Conservation (phyloP, 2,113 vertebrate species). For the Salminus brasiliensis region DNA sequence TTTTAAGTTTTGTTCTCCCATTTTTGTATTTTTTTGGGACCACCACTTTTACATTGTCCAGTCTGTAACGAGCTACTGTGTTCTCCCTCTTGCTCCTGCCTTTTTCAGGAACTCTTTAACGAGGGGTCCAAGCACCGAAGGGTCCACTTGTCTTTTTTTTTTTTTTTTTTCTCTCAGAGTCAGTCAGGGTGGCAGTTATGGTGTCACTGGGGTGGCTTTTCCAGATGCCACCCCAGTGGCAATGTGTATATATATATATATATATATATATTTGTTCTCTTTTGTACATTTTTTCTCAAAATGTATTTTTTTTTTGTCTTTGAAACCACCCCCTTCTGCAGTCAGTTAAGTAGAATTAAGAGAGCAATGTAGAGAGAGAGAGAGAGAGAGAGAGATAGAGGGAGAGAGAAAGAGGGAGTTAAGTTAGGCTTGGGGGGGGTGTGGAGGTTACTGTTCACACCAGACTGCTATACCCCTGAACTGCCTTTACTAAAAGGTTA, state of each 20-base stretch:
- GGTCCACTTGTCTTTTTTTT: slow-evolving; percentile 60
- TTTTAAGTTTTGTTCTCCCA: slow-evolving; percentile 45
- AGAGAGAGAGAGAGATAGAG: neutral
- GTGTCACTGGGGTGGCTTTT: slow-evolving; percentile 24
- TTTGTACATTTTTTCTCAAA: slow-evolving; percentile 69
- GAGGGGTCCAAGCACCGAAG: slow-evolving; percentile 45
- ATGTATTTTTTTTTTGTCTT: neutral
- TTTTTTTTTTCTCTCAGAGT: slow-evolving; percentile 23
- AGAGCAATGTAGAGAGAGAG: neutral
- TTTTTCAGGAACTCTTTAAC: slow-evolving; percentile 47
- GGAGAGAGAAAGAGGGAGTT: slow-evolving; percentile 10
- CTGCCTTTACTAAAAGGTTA: slow-evolving; percentile 13
- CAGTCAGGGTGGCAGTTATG: slow-evolving; percentile 18
- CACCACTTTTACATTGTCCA: slow-evolving; percentile 24
- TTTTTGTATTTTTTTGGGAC: slow-evolving; percentile 32
- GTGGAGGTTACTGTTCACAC: too few species aligned
- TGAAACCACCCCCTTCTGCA: slow-evolving; percentile 13
- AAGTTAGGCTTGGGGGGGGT: slow-evolving; percentile 5
- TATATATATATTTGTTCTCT: slow-evolving; percentile 80
- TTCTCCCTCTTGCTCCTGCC: slow-evolving; percentile 49
- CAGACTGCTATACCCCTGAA: slow-evolving; percentile 15
- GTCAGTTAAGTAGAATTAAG: slow-evolving; percentile 5
- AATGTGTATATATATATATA: slow-evolving; percentile 75
- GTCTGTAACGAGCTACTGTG: slow-evolving; percentile 34
- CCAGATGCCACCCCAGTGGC: too few species aligned